These are phyloP conservation scores for Artemia sinica DNA, from an alignment of 2,888 invertebrate species.

Conservation along the genomic window DNA sequence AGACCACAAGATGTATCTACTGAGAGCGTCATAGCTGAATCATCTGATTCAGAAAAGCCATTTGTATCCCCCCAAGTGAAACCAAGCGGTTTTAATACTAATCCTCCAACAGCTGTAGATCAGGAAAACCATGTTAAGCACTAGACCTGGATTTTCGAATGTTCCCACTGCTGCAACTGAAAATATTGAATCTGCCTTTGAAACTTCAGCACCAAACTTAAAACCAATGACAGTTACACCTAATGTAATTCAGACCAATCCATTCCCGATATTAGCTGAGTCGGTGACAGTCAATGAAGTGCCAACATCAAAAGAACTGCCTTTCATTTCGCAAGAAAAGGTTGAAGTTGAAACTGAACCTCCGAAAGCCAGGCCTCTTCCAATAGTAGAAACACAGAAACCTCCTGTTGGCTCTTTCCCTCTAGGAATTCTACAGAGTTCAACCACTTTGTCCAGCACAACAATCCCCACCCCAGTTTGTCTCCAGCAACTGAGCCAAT, in stretches of 20 bases:
- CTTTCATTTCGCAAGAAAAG: no score
- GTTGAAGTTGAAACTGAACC: neutral
- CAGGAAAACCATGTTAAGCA: no score
- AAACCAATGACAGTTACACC: slow-evolving; percentile 3
- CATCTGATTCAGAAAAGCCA: no score
- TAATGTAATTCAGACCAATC: no score
- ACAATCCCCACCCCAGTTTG: neutral
- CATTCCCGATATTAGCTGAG: no score
- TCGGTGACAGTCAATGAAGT: neutral
- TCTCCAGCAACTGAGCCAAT: neutral
- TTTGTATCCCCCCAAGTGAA: no score
- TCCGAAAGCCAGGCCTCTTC: slow-evolving; percentile 8
- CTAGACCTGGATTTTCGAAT: neutral
- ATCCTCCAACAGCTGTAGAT: no score
- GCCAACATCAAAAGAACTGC: no score
- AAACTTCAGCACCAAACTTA: neutral
- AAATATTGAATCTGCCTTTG: neutral
- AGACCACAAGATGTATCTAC: no score
- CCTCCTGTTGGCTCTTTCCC: neutral
- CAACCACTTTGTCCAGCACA: neutral
- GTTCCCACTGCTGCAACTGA: neutral
- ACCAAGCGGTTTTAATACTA: no score
- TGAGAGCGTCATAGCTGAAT: no score
- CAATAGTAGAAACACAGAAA: neutral
- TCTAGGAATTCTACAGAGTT: neutral